Evolutionary conservation across 2,113 vertebrate species (phyloP).

Genomic region (Cinclus cinclus): DNA sequence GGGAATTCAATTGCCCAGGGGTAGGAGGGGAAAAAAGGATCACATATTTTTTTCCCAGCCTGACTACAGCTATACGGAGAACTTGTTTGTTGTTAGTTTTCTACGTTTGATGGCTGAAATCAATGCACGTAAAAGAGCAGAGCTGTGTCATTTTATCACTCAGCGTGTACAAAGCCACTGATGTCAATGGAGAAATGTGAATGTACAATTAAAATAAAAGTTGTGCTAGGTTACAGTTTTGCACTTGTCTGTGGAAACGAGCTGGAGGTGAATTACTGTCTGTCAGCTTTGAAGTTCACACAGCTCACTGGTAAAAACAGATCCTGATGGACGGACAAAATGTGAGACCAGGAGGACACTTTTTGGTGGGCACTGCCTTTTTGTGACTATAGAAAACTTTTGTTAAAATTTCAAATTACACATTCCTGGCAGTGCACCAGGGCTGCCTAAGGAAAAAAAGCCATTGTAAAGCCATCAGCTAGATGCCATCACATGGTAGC

Average conservation of each 20-base stretch:
- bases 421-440: not conserved
- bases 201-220: conserved; percentile 26
- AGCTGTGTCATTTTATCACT: not conserved
- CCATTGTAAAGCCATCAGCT: not conserved
- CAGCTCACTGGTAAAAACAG: not conserved
- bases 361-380: not conserved
- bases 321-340: not conserved
- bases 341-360: not conserved
- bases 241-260: conserved; percentile 23
- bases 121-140: not conserved
- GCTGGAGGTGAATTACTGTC: not conserved
- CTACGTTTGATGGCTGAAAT: not conserved
- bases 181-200: not conserved
- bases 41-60: not conserved
- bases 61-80: not conserved
- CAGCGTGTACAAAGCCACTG: not conserved
- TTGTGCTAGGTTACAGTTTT: conserved; percentile 10
- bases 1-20: not conserved
- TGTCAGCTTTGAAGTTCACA: not conserved
- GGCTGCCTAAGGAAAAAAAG: not conserved
- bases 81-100: not conserved
- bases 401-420: not conserved
- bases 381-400: not conserved
- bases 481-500: rapidly evolving
- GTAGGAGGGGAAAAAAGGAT: not conserved